These are phyloP conservation scores for Halcyon leucocephala DNA, from an alignment of 2,797 vertebrate genomes.

Conservation along the genomic window DNA sequence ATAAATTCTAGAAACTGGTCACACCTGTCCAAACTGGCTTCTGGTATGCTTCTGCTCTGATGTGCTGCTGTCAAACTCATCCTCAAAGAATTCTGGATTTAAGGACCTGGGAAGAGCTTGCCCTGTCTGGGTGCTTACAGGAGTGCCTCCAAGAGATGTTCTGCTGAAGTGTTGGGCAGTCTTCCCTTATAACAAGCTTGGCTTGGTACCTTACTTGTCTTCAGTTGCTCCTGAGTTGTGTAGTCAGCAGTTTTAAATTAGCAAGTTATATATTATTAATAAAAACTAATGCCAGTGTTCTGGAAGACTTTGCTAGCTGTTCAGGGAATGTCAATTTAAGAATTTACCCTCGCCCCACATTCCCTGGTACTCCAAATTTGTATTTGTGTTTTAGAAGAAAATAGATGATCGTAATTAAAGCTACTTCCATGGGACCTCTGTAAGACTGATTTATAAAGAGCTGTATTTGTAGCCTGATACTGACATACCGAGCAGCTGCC, in stretches of 20 bases:
- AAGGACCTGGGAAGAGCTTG: neutral
- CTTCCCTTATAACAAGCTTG: neutral
- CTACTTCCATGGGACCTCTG: neutral
- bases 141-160: neutral
- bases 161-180: fast-evolving
- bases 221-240: neutral
- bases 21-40: neutral
- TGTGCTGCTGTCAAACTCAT: neutral
- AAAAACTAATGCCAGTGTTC: neutral
- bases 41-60: neutral
- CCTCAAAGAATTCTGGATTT: neutral
- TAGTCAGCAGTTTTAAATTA: neutral
- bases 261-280: neutral
- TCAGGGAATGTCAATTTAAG: neutral
- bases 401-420: neutral
- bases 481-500: neutral
- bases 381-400: neutral
- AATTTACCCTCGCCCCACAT: neutral
- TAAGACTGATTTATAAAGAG: neutral
- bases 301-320: neutral
- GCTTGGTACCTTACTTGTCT: neutral
- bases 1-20: neutral
- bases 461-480: neutral
- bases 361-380: neutral
- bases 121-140: neutral